phyloP scores from a whole-genome alignment of 2,113 vertebrate species.

The Toxotes jaculatrix region DNA sequence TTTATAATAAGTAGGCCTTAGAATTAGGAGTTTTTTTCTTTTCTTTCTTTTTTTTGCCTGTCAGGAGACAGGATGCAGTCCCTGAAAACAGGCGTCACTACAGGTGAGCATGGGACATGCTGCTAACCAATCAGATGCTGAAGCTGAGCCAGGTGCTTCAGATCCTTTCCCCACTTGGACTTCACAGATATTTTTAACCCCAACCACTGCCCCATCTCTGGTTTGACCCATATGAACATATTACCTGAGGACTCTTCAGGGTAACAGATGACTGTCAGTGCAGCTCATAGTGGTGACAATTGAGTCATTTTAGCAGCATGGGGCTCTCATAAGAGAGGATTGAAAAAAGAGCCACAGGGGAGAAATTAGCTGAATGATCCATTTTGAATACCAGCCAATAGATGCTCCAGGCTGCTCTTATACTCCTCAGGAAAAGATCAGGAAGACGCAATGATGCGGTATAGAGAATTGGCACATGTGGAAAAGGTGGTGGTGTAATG shows the following conservation, averaged over 20 bases:
- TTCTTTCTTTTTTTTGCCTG: too few species aligned
- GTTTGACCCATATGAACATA: constrained; percentile 7
- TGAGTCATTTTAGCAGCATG: constrained; percentile 53
- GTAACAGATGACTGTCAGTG: constrained; percentile 40
- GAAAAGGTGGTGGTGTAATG: constrained; percentile 4
- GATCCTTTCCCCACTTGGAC: too few species aligned
- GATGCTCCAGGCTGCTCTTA: constrained; percentile 5
- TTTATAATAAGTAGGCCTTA: too few species aligned
- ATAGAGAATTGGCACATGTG: constrained; percentile 5
- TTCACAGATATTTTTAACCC: too few species aligned
- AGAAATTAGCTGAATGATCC: constrained; percentile 62
- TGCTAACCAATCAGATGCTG: too few species aligned
- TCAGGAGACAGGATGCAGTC: too few species aligned
- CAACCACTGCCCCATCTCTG: not conserved
- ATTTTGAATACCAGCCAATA: constrained; percentile 39
- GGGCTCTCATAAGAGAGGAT: constrained; percentile 44
- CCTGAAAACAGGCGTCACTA: too few species aligned
- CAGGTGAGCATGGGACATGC: too few species aligned
- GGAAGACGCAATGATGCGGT: constrained; percentile 7
- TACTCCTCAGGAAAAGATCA: constrained; percentile 1
- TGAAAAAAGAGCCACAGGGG: constrained; percentile 37
- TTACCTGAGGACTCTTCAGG: constrained; percentile 25
- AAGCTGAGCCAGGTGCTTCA: too few species aligned
- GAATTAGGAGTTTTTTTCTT: too few species aligned
- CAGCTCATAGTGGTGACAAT: constrained; percentile 16